phyloP scores from a whole-genome alignment of 2,113 vertebrate species.

The Tenrec ecaudatus region DNA sequence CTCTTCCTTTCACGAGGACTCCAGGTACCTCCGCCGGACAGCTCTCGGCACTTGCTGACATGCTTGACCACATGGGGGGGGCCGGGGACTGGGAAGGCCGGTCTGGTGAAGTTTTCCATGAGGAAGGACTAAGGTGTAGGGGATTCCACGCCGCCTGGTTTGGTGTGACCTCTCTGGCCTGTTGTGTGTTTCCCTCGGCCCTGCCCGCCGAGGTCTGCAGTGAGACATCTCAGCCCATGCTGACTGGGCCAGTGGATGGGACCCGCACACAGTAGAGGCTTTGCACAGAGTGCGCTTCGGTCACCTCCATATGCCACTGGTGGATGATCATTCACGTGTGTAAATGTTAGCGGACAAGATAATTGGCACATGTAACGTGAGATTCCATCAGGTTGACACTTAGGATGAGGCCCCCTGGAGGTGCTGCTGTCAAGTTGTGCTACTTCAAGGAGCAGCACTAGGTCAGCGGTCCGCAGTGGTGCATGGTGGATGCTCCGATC shows the following conservation, averaged over 20 bases:
- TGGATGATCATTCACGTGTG: background rate
- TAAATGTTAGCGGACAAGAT: constrained; percentile 3
- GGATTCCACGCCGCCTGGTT: background rate
- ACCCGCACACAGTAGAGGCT: background rate
- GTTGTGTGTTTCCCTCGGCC: background rate
- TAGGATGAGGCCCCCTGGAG: background rate
- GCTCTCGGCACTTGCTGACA: background rate
- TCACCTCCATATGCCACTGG: background rate
- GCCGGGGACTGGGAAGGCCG: background rate
- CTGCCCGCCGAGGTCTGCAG: background rate
- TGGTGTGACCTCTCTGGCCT: background rate
- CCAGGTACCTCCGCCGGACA: constrained; percentile 86
- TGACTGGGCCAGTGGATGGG: background rate
- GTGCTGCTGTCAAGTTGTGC: constrained; percentile 1
- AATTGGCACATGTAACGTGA: constrained; percentile 3
- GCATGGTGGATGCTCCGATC: background rate
- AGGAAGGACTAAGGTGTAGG: background rate
- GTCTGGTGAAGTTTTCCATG: background rate
- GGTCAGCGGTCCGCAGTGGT: background rate
- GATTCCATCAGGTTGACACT: constrained; percentile 24
- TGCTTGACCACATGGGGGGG: background rate
- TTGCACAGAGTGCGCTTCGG: background rate
- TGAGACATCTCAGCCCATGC: too few relatives aligned
- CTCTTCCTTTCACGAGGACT: constrained; percentile 93
- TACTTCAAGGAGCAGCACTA: background rate